Conservation (phyloP, 2,888 invertebrate genomes). For the Buathra laborator region DNA sequence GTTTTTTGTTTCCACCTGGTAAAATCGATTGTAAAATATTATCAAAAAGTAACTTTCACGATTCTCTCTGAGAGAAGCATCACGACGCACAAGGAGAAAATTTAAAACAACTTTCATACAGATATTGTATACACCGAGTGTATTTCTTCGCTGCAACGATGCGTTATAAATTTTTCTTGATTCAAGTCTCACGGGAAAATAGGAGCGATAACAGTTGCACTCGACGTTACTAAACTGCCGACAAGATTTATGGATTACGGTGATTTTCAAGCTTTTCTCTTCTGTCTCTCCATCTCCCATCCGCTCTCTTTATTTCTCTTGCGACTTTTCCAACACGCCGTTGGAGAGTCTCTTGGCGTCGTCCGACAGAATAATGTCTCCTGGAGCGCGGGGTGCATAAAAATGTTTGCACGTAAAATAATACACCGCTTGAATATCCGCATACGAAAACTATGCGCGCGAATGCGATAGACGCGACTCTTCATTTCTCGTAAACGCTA, state of each 20-base stretch:
- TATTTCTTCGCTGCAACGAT: background rate
- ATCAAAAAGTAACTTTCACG: background rate
- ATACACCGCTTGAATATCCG: slow-evolving; percentile 20
- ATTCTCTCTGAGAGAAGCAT: background rate
- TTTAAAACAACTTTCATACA: slow-evolving; percentile 24
- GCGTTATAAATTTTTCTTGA: slow-evolving; percentile 53
- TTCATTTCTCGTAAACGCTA: slow-evolving; percentile 9
- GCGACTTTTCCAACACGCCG: slow-evolving; percentile 39
- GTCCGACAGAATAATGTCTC: slow-evolving; percentile 35
- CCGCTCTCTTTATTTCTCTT: slow-evolving; percentile 28
- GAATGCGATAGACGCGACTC: background rate
- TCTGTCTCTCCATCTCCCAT: slow-evolving; percentile 8
- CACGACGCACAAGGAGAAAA: background rate
- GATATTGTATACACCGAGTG: slow-evolving; percentile 28
- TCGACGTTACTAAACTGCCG: slow-evolving; percentile 48
- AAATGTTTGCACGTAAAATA: slow-evolving; percentile 34
- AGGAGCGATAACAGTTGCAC: slow-evolving; percentile 51
- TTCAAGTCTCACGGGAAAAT: slow-evolving; percentile 20
- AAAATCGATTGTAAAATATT: background rate
- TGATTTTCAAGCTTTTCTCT: slow-evolving; percentile 53
- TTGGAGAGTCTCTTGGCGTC: slow-evolving; percentile 13
- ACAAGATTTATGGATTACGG: slow-evolving; percentile 60
- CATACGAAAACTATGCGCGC: too few species aligned
- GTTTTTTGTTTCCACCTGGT: background rate
- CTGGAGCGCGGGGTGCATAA: slow-evolving; percentile 22